Evolutionary conservation across 1,140 invertebrate species (phyloP), one percentile per base, ranked within the genome.

Genomic region (Drosophila rhopaloa): DNA sequence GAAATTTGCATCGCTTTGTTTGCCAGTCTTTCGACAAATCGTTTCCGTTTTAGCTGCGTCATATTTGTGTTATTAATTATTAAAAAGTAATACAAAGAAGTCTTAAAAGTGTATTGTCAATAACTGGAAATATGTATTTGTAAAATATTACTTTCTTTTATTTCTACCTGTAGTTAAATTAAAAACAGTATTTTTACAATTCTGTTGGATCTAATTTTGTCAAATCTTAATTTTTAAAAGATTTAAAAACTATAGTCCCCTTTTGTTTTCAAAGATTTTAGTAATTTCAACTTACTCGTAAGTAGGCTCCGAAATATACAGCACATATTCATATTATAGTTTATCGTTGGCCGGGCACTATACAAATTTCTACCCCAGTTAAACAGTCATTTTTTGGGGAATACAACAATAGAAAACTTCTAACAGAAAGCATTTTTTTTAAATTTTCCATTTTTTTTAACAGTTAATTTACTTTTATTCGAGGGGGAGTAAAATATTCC

Each of bases 1-100:
- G 72, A 66, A 66, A 79, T 88, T 88, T 77, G 72, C 80, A 78
- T 57, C 37, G 53, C 79, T 60, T 82, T 82, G 79, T 82, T 75
- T 46, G 48, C 74, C 41, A 50, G 53, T 48, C 79, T 79, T 85
- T 86, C 83, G 83, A 86, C 83, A 86, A 88, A 79, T 86, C 76
- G 83, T 60, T 48, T 51, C 27, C 65, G 60, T 65, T 86, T 88
- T 66, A 48, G 83, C 83, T 66, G 76, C 46, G 71, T 86, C 83
- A 86, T 63, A 61, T 72, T 48, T 32, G 19, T 53, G 27, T 66
- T 68, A 67, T 86, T 88, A 81, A 73, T 86, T 63, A 35, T 57
- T 24, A 4, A 48, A 29, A 29, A 51, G 46, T 46, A 53, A 40
- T 47, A 53, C n/a, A 37, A 14, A 32, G 29, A 44, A 61, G 9